A percentile compares a stretch with the other conserved stretches of the same genome.
These are phyloP conservation scores for Sinopyrophorus schimmeli DNA, from an alignment of 2,888 invertebrate genomes.

Conservation along the genomic window DNA sequence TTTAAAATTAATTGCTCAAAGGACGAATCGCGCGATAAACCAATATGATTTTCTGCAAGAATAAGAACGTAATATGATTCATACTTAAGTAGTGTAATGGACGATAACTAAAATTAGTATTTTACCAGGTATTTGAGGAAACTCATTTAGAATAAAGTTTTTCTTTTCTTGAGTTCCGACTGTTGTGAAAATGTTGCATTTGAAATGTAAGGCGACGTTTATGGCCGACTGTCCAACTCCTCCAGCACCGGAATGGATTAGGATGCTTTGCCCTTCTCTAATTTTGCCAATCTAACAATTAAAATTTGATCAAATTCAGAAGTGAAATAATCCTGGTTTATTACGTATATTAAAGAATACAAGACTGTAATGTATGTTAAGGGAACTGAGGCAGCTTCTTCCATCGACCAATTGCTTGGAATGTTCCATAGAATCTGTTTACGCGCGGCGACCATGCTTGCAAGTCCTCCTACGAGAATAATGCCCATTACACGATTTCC, in stretches of 20 bases:
- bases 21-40: slow-evolving; percentile 81
- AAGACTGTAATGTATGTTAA: slow-evolving; percentile 61
- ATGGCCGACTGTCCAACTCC: slow-evolving; percentile 82
- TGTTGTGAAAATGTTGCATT: slow-evolving; percentile 71
- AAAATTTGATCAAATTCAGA: not conserved
- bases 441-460: slow-evolving; percentile 59
- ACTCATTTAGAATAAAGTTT: slow-evolving; percentile 62
- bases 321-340: slow-evolving; percentile 35
- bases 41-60: slow-evolving; percentile 67
- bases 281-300: slow-evolving; percentile 49
- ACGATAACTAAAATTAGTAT: not conserved
- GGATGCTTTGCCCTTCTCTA: slow-evolving; percentile 52
- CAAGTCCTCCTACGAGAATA: slow-evolving; percentile 58
- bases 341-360: slow-evolving; percentile 42
- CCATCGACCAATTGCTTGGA: slow-evolving; percentile 60
- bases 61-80: not conserved
- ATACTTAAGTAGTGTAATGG: not conserved
- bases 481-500: slow-evolving; percentile 55
- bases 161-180: slow-evolving; percentile 68
- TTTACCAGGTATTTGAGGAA: slow-evolving; percentile 53
- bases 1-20: slow-evolving; percentile 85
- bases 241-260: slow-evolving; percentile 66
- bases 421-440: slow-evolving; percentile 56
- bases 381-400: slow-evolving; percentile 65
- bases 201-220: slow-evolving; percentile 65